phyloP scores from a whole-genome alignment of 2,888 invertebrate genomes.

The Dynastes tityus region DNA sequence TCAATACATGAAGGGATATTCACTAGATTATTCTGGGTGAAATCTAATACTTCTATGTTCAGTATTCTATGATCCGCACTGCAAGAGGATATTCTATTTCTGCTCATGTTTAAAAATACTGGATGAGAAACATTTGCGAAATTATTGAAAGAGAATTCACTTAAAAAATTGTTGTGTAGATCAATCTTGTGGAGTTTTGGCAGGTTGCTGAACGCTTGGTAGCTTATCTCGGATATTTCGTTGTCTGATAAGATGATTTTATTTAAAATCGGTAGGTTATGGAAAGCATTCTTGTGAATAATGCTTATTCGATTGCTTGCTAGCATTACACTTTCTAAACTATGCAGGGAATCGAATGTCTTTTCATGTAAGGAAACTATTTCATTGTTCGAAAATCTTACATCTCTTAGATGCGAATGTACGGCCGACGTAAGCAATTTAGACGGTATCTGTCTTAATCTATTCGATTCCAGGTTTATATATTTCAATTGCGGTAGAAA shows the following conservation, averaged over 20 bases:
- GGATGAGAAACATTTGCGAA: conserved; percentile 82
- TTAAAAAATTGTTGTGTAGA: conserved; percentile 85
- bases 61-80: conserved; percentile 71
- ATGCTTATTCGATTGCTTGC: conserved; percentile 84
- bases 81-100: conserved; percentile 75
- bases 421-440: conserved; percentile 80
- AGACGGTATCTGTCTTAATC: conserved; percentile 80
- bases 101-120: conserved; percentile 84
- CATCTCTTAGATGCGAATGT: conserved; percentile 83
- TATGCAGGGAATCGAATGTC: conserved; percentile 82
- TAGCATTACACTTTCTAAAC: conserved; percentile 84
- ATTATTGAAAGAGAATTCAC: conserved; percentile 78
- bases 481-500: conserved; percentile 82
- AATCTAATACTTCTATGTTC: conserved; percentile 80
- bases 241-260: conserved; percentile 90
- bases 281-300: conserved; percentile 82
- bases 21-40: conserved; percentile 79
- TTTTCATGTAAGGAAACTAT: conserved; percentile 78
- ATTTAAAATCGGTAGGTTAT: conserved; percentile 83
- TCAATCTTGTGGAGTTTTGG: conserved; percentile 85
- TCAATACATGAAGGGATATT: conserved; percentile 80
- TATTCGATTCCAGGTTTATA: conserved; percentile 90
- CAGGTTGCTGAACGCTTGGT: conserved; percentile 83
- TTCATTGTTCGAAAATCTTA: conserved; percentile 88
- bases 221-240: conserved; percentile 81